Percentiles rank a stretch among this genome's conserved stretches.
These are phyloP conservation scores for Syngnathus scovelli DNA, from an alignment of 2,113 vertebrate genomes.

Conservation along the genomic window DNA sequence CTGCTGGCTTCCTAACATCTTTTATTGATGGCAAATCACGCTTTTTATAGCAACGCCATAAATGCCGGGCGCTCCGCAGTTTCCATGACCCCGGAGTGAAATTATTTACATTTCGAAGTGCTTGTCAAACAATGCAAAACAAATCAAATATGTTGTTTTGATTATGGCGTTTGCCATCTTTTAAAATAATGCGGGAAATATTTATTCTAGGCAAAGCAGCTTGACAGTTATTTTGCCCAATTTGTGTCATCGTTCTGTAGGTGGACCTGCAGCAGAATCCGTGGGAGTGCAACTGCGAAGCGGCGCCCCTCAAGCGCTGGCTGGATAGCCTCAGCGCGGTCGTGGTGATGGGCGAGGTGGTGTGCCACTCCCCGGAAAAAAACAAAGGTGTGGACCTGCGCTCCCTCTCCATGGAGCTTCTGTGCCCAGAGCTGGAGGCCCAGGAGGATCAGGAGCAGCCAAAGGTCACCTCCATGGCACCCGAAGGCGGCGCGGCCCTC, in stretches of 20 bases:
- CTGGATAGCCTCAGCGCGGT: constrained; percentile 92
- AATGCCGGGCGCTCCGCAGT: constrained; percentile 13
- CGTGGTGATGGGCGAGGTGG: constrained; percentile 89
- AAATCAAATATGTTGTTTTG: background rate
- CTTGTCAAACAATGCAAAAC: background rate
- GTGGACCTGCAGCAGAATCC: constrained; percentile 97
- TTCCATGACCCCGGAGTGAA: constrained; percentile 18
- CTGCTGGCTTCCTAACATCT: constrained; percentile 13
- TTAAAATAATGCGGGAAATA: constrained; percentile 29
- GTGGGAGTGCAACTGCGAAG: constrained; percentile 92
- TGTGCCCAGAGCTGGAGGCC: constrained; percentile 82
- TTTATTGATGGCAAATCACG: constrained; percentile 16
- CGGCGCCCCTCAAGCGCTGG: constrained; percentile 94
- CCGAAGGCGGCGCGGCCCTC: constrained; percentile 60
- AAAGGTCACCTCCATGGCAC: constrained; percentile 60
- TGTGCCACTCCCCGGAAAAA: constrained; percentile 84
- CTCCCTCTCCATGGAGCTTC: constrained; percentile 77
- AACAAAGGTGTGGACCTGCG: constrained; percentile 82
- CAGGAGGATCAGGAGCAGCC: constrained; percentile 51
- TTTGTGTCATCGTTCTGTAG: constrained; percentile 53
- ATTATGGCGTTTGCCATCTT: constrained; percentile 17
- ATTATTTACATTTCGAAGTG: constrained; percentile 35
- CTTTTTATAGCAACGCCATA: constrained; percentile 19
- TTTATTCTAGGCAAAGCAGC: constrained; percentile 31
- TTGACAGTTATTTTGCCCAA: background rate